Conservation (phyloP, 2,113 vertebrate genomes). For the Petaurus breviceps region DNA sequence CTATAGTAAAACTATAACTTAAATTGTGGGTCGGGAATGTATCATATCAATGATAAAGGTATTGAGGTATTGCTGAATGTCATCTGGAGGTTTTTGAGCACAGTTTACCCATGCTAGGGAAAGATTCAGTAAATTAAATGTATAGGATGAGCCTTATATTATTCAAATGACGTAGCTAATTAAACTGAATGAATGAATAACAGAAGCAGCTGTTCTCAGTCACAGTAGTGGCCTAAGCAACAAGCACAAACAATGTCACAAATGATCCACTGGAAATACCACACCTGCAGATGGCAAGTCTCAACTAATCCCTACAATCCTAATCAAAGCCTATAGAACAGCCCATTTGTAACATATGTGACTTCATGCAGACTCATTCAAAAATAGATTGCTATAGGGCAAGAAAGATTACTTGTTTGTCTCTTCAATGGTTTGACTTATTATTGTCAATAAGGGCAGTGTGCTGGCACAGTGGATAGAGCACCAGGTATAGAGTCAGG, state of each 20-base stretch:
- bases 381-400: constrained; percentile 9
- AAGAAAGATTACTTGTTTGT: not conserved
- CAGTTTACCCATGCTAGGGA: not conserved
- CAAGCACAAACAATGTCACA: not conserved
- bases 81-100: not conserved
- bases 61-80: constrained; percentile 35
- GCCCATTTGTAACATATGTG: not conserved
- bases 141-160: not conserved
- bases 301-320: not conserved
- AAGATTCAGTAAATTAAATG: not conserved
- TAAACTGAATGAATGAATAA: constrained; percentile 10
- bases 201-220: not conserved
- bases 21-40: not conserved
- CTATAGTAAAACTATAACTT: constrained; percentile 48
- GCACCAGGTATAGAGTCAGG: not conserved
- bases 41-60: not conserved
- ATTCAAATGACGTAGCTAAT: not conserved
- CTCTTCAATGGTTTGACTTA: constrained; percentile 4
- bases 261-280: constrained; percentile 1
- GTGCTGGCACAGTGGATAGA: not conserved
- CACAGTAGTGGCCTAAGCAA: not conserved
- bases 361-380: not conserved
- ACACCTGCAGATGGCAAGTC: not conserved
- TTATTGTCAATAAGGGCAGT: not conserved
- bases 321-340: not conserved